Conservation (phyloP, 2,797 vertebrate species). For the Petrocephalus sullivani region DNA sequence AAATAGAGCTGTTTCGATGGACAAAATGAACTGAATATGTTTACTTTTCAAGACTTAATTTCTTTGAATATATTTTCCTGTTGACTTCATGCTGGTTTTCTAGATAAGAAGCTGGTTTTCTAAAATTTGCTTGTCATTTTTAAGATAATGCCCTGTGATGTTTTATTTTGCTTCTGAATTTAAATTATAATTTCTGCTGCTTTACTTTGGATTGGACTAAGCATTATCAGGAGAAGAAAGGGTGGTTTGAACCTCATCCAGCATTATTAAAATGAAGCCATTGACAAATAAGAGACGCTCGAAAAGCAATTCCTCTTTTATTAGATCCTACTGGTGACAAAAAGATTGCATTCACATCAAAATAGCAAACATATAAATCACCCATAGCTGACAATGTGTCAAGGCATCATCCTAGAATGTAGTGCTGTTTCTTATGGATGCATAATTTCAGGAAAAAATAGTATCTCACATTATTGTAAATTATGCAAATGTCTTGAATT, state of each 20-base stretch:
- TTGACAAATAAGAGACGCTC: conserved; percentile 17
- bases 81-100: not conserved
- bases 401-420: not conserved
- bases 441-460: not conserved
- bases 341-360: not conserved
- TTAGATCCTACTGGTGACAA: conserved; percentile 12
- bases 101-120: not conserved
- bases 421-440: not conserved
- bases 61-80: not conserved
- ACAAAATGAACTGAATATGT: not conserved
- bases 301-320: not conserved
- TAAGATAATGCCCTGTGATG: not conserved
- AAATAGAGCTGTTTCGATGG: not conserved
- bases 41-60: not conserved
- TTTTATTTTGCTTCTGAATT: not conserved
- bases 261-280: not conserved
- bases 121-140: not conserved
- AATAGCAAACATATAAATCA: conserved; percentile 8
- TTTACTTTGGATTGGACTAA: not conserved
- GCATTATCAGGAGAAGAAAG: not conserved
- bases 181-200: conserved; percentile 6
- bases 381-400: not conserved
- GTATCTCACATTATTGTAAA: not conserved
- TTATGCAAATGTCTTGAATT: not conserved
- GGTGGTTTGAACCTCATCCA: not conserved